Percentiles rank a stretch among this genome's conserved stretches.
Conservation (phyloP, 2,797 vertebrate genomes). For the Dermochelys coriacea region DNA sequence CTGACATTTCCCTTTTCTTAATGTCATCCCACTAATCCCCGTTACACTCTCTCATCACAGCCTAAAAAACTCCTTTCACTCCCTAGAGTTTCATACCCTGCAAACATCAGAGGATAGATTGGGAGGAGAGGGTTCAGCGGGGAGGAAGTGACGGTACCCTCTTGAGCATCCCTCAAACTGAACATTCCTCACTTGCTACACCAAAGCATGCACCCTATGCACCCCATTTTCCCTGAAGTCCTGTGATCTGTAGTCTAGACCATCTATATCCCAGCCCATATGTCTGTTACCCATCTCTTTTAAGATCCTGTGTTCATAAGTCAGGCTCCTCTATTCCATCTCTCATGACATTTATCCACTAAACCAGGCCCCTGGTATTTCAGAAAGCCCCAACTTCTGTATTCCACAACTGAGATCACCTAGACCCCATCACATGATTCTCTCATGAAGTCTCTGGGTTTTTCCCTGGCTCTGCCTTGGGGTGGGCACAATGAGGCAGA, state of each 20-base stretch:
- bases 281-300: background rate
- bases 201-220: too few species aligned
- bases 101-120: too few species aligned
- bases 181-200: too few species aligned
- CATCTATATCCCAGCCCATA: background rate
- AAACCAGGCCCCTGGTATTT: background rate
- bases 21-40: too few species aligned
- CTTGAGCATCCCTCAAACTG: too few species aligned
- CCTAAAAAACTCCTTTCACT: too few species aligned
- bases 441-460: background rate
- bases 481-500: background rate
- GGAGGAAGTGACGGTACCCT: too few species aligned
- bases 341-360: background rate
- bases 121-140: too few species aligned
- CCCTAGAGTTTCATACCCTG: too few species aligned
- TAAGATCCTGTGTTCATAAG: rapidly evolving
- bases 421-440: background rate
- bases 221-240: too few species aligned
- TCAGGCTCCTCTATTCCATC: rapidly evolving
- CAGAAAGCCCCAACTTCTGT: background rate
- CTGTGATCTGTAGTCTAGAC: background rate
- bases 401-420: rapidly evolving
- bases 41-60: too few species aligned
- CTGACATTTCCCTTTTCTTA: too few species aligned
- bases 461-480: background rate